Evolutionary conservation across 2,888 invertebrate genomes (phyloP).

Genomic region (Nezara viridula): DNA sequence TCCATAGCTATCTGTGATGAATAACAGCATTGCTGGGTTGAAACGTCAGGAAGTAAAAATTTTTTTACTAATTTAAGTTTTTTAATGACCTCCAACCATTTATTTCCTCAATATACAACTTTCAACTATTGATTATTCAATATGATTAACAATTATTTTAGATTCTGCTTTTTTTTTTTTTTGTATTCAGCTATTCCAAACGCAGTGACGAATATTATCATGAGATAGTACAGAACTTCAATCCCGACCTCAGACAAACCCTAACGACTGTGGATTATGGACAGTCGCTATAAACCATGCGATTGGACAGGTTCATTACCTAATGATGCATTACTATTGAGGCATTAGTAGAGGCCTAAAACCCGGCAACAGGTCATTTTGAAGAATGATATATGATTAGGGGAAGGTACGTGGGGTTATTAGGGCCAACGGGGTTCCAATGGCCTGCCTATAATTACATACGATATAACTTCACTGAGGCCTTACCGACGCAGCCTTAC

Average conservation of each 20-base stretch:
- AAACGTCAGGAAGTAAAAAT: no score
- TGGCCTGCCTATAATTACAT: slow-evolving; percentile 24
- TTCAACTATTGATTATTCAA: no score
- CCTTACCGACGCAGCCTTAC: not conserved
- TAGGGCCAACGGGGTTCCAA: slow-evolving; percentile 29
- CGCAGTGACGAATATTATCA: not conserved
- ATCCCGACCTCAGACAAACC: not conserved
- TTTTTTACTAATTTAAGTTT: no score
- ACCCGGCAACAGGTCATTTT: slow-evolving; percentile 45
- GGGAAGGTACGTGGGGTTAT: slow-evolving; percentile 1
- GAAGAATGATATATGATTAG: slow-evolving; percentile 49
- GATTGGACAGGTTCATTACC: slow-evolving; percentile 40
- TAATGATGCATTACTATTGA: slow-evolving; percentile 44
- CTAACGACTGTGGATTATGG: not conserved
- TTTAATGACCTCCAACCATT: no score
- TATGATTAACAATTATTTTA: no score
- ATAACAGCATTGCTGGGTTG: no score
- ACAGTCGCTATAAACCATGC: slow-evolving; percentile 34
- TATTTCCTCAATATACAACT: no score
- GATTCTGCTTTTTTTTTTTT: no score
- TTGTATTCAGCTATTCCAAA: not conserved
- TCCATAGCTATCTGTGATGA: no score
- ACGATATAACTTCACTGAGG: slow-evolving; percentile 41
- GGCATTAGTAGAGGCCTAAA: slow-evolving; percentile 24
- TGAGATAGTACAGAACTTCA: not conserved